phyloP scores from a whole-genome alignment of 2,888 invertebrate species.

The Osedax frankpressi region DNA sequence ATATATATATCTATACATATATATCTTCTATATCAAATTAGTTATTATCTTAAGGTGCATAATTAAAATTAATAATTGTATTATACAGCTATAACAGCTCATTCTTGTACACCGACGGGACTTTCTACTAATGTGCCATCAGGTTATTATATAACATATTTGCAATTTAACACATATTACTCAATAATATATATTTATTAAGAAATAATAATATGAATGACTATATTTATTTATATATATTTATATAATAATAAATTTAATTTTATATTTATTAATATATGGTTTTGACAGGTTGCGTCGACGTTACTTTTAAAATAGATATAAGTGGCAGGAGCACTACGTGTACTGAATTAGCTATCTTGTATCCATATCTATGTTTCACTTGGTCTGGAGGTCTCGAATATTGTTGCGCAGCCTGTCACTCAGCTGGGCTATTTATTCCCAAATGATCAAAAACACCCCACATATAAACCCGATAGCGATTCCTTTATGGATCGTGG shows the following conservation, averaged over 20 bases:
- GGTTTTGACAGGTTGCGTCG: not conserved
- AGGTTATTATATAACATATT: no score
- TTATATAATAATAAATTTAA: not conserved
- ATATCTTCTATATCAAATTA: no score
- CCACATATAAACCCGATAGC: no score
- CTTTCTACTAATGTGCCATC: not conserved
- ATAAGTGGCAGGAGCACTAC: not conserved
- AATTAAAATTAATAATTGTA: no score
- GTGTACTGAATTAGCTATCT: not conserved
- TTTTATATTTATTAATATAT: not conserved
- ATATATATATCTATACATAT: no score
- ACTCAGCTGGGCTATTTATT: not conserved
- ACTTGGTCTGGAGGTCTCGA: not conserved
- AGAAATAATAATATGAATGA: not conserved
- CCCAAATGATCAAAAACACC: no score
- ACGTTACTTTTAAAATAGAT: not conserved
- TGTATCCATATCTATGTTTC: not conserved
- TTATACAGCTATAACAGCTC: no score
- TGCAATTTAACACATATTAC: no score
- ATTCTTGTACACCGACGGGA: not conserved
- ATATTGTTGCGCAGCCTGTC: slow-evolving; percentile 3
- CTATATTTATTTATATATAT: not conserved
- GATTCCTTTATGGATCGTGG: no score
- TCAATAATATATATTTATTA: no score
- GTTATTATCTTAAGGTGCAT: no score